Percentiles rank a stretch among this genome's conserved stretches.
These are phyloP conservation scores for Struthio camelus DNA, from an alignment of 2,113 vertebrate genomes.

Conservation along the genomic window DNA sequence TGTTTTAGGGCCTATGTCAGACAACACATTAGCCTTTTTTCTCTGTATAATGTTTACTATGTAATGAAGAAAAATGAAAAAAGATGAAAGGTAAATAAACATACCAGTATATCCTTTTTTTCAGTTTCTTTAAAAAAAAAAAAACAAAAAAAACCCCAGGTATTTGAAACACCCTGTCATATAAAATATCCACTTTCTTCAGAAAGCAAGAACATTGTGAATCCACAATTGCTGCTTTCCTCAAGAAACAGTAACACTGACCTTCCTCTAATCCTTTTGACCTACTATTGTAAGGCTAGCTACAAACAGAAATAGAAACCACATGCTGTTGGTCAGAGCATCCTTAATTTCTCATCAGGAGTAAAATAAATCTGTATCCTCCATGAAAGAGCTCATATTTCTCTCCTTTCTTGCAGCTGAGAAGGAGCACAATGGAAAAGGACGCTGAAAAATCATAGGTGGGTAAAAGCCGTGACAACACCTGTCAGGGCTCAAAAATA, in stretches of 20 bases:
- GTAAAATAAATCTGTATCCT: background rate
- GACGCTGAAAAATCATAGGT: background rate
- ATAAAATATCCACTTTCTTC: slow-evolving; percentile 34
- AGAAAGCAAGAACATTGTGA: background rate
- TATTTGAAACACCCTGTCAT: background rate
- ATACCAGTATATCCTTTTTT: background rate
- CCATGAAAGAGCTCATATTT: slow-evolving; percentile 7
- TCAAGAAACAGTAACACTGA: slow-evolving; percentile 33
- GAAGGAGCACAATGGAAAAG: background rate
- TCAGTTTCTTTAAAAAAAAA: background rate
- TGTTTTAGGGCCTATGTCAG: background rate
- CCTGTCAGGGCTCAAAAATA: background rate
- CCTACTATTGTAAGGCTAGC: slow-evolving; percentile 20
- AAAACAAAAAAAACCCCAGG: background rate
- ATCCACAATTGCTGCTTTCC: slow-evolving; percentile 11
- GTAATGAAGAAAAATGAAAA: background rate
- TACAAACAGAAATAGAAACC: slow-evolving; percentile 59
- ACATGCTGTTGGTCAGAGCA: slow-evolving; percentile 20
- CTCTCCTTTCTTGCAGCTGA: background rate
- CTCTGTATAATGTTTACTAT: background rate
- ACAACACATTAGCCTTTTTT: background rate
- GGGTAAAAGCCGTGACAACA: background rate
- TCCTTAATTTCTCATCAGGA: slow-evolving; percentile 46
- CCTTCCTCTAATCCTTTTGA: slow-evolving; percentile 60
- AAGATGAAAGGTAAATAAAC: background rate